Evolutionary conservation across 1,140 invertebrate genomes (phyloP).

Genomic region (Drosophila tsacasi): DNA sequence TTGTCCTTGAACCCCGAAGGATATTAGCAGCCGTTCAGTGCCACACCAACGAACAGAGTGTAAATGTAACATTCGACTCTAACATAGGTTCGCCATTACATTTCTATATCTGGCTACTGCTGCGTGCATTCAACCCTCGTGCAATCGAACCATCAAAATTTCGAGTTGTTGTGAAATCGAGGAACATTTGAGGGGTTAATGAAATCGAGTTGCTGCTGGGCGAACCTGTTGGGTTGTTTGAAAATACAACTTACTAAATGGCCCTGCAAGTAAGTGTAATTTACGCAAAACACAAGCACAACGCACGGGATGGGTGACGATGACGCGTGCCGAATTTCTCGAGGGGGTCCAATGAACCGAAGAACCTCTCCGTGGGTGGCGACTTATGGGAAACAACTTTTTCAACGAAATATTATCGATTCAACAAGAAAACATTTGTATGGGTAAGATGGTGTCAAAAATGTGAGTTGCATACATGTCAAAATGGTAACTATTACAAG

Average conservation of each 20-base stretch:
- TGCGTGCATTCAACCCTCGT: slow-evolving; percentile 47
- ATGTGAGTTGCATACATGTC: not conserved
- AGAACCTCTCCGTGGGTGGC: slow-evolving; percentile 15
- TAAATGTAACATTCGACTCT: slow-evolving; percentile 2
- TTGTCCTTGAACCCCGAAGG: slow-evolving; percentile 32
- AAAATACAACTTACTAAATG: slow-evolving; percentile 50
- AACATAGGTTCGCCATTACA: slow-evolving; percentile 8
- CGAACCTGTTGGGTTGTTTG: slow-evolving; percentile 57
- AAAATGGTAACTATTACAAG: not conserved
- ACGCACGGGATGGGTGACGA: slow-evolving; percentile 25
- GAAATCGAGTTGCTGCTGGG: slow-evolving; percentile 39
- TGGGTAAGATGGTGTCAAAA: slow-evolving; percentile 5
- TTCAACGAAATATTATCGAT: slow-evolving; percentile 28
- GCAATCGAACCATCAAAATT: slow-evolving; percentile 30
- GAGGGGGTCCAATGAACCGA: slow-evolving; percentile 41
- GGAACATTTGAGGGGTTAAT: slow-evolving; percentile 61
- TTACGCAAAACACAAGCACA: slow-evolving; percentile 25
- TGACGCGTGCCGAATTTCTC: slow-evolving; percentile 35
- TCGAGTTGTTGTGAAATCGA: slow-evolving; percentile 52
- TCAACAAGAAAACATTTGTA: slow-evolving; percentile 34
- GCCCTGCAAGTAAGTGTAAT: slow-evolving; percentile 37
- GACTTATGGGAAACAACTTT: slow-evolving; percentile 13
- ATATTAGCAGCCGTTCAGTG: slow-evolving; percentile 3
- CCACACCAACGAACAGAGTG: not conserved
- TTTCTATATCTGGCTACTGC: slow-evolving; percentile 1